phyloP scores from a whole-genome alignment of 2,113 vertebrate genomes.

The Sander vitreus region DNA sequence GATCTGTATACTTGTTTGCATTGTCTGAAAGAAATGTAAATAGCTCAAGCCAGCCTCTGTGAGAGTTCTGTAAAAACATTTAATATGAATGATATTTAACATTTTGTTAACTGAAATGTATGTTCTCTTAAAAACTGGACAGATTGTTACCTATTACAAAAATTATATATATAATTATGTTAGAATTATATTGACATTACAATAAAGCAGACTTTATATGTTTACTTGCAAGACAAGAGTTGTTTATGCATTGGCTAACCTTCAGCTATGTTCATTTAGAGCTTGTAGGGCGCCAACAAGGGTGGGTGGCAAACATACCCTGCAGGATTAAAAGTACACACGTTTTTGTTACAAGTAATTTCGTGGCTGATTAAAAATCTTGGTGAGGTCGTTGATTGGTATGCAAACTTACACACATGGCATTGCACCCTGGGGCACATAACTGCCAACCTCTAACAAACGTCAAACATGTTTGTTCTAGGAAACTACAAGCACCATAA shows the following conservation, averaged over 20 bases:
- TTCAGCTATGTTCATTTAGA: not conserved
- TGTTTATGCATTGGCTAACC: not conserved
- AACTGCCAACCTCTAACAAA: not conserved
- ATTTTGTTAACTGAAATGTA: slow-evolving; percentile 27
- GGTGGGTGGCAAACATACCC: slow-evolving; percentile 8
- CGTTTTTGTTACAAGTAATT: slow-evolving; percentile 8
- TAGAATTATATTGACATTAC: slow-evolving; percentile 22
- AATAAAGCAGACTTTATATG: slow-evolving; percentile 55
- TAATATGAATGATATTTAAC: slow-evolving; percentile 36
- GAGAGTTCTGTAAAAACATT: slow-evolving; percentile 23
- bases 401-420: slow-evolving; percentile 12
- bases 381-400: not conserved
- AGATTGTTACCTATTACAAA: slow-evolving; percentile 19
- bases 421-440: slow-evolving; percentile 13
- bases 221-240: slow-evolving; percentile 5
- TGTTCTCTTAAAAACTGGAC: slow-evolving; percentile 5
- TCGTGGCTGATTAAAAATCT: not conserved
- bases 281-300: not conserved
- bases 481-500: slow-evolving; percentile 54
- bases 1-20: slow-evolving; percentile 16
- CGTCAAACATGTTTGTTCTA: not conserved
- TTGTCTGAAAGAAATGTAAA: slow-evolving; percentile 11
- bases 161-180: slow-evolving; percentile 41
- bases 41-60: not conserved
- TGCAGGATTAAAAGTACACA: not conserved